These are phyloP conservation scores for Chionoecetes opilio DNA, from an alignment of 1,140 invertebrate species.

Conservation along the genomic window DNA sequence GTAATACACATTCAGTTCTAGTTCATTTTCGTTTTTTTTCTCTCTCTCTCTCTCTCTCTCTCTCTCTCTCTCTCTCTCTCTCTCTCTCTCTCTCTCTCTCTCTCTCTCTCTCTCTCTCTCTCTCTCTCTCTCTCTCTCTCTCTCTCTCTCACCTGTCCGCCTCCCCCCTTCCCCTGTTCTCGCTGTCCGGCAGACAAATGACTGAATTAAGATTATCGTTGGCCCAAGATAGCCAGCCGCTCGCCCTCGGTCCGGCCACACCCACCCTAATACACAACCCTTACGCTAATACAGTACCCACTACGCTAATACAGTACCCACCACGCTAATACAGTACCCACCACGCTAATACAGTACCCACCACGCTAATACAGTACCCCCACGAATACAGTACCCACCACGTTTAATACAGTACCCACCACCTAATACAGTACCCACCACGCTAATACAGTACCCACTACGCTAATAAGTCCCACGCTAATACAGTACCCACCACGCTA, in stretches of 20 bases:
- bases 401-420: too few species aligned
- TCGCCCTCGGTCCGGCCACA: not conserved
- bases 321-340: too few species aligned
- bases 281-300: not conserved
- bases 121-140: conserved; percentile 42
- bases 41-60: not conserved
- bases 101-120: conserved; percentile 21
- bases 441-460: too few species aligned
- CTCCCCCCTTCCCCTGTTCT: not conserved
- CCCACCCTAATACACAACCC: not conserved
- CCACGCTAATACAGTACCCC: too few species aligned
- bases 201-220: not conserved
- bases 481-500: too few species aligned
- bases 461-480: too few species aligned
- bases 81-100: conserved; percentile 50
- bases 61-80: conserved; percentile 39
- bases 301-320: too few species aligned
- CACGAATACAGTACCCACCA: too few species aligned
- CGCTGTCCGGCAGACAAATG: not conserved
- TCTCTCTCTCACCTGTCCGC: not conserved
- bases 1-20: not conserved
- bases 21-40: not conserved
- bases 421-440: too few species aligned
- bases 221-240: not conserved
- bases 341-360: too few species aligned